Base-by-base conservation (phyloP, 2,113 vertebrate species). In the Rattus rattus region DNA sequence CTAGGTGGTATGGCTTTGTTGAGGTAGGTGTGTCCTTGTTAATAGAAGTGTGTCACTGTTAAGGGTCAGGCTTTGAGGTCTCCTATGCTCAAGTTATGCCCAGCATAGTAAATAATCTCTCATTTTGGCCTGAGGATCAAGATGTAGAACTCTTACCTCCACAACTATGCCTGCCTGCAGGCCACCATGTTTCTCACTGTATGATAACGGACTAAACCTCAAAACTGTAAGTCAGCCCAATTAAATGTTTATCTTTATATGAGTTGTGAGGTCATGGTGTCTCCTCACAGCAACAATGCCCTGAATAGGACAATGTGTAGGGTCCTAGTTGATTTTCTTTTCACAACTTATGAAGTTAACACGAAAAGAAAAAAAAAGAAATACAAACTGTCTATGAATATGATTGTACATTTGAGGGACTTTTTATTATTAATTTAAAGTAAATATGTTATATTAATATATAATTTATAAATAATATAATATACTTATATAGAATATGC, bases 261-360 rank as follows among this genome's bases (percentile, higher is more conserved):
- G 70, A 72, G 36, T n/a, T 72, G 33, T n/a, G 16, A 72, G 36
- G 36, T 19, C 36, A n/a, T 72, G 17, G 36, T 72, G 17, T 72
- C 36, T 72, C 17, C 39, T 72, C 70, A 72, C 36, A 72, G 17
- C 16, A 39, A 17, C 17, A 70, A 36, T 17, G 7, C 14, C 33
- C 4, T 61, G 7, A 63, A 17, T 39, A n/a, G 20, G 36, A 72
- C 6, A 36, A 70, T 36, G 69, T 77, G 14, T n/a, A 22, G 39
- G 54, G 56, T 59, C 54, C 0, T 81, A 87, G n/a, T 63, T 49
- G 72, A 43, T 84, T 28, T 47, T 20, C 52, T 14, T 12, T 72
- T 95, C 54, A 94, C 76, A 88, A 63, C 9, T 47, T 84, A 3
- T 56, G 54, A 88, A 93, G 76, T 49, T 88, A 28, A 94, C 75